Evolutionary conservation across 2,113 vertebrate genomes (phyloP).

Genomic region (Hemicordylus capensis): DNA sequence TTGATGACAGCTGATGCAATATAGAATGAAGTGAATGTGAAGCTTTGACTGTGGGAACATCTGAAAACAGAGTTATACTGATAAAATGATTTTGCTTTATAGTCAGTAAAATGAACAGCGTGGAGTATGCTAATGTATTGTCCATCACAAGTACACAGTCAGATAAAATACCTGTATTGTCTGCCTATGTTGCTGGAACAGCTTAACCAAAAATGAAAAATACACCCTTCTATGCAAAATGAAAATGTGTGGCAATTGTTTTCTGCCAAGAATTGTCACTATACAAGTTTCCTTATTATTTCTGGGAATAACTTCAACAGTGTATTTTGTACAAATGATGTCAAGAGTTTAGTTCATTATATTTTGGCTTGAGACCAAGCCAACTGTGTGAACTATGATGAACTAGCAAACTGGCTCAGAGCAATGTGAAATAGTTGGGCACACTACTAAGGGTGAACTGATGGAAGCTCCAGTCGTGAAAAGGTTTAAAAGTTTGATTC

Average conservation of each 20-base stretch:
- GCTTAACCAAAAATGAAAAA: conserved; percentile 63
- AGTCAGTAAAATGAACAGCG: conserved; percentile 19
- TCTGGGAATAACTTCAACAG: not conserved
- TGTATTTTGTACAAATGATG: conserved; percentile 9
- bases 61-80: conserved; percentile 39
- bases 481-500: not conserved
- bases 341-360: not conserved
- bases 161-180: conserved; percentile 37
- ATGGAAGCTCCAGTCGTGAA: conserved; percentile 22
- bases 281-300: conserved; percentile 22
- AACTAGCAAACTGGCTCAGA: conserved; percentile 22
- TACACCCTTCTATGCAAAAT: conserved; percentile 68
- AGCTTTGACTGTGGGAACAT: conserved; percentile 26
- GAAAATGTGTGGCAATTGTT: conserved; percentile 35
- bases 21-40: not conserved
- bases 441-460: not conserved
- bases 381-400: conserved; percentile 3
- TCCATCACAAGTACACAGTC: conserved; percentile 2
- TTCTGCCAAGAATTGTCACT: conserved; percentile 37
- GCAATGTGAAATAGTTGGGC: conserved; percentile 18
- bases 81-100: conserved; percentile 5
- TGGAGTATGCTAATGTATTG: conserved; percentile 27
- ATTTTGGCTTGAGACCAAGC: not conserved
- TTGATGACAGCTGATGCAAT: not conserved
- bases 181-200: conserved; percentile 41